Evolutionary conservation across 2,888 invertebrate species (phyloP).

Genomic region (Brachypalpus laphriformis): DNA sequence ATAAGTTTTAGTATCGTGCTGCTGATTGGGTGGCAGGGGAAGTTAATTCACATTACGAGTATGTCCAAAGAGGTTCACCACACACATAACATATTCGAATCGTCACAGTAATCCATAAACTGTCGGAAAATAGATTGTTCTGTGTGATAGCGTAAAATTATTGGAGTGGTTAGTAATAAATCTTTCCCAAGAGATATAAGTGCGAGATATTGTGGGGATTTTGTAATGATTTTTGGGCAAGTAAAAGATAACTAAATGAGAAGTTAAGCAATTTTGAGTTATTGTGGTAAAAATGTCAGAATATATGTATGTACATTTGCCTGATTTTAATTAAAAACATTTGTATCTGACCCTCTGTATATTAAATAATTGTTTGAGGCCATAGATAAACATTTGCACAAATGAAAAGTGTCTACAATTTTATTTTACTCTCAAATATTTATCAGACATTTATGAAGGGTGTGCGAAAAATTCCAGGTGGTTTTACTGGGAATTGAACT

Average conservation of each 20-base stretch:
- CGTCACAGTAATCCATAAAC: background rate
- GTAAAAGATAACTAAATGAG: background rate
- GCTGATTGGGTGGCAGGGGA: background rate
- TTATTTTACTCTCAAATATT: no score
- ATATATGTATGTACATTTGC: background rate
- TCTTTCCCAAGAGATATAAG: background rate
- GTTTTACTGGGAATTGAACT: no score
- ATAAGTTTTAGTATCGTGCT: background rate
- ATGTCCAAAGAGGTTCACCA: background rate
- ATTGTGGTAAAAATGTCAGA: no score
- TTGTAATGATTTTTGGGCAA: background rate
- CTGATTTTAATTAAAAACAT: no score
- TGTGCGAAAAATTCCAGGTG: no score
- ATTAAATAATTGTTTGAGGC: no score
- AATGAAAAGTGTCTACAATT: no score
- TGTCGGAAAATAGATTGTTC: background rate
- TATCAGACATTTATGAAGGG: no score
- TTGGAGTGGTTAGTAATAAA: background rate
- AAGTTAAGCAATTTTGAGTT: background rate
- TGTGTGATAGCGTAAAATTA: slow-evolving; percentile 5
- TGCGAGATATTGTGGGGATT: background rate
- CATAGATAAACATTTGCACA: no score
- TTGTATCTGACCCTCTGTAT: no score
- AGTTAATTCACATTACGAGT: background rate
- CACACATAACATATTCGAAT: background rate